Evolutionary conservation across 2,797 vertebrate species (phyloP), one percentile per base, ranked within the genome.

Genomic region (Xerus rutilus): DNA sequence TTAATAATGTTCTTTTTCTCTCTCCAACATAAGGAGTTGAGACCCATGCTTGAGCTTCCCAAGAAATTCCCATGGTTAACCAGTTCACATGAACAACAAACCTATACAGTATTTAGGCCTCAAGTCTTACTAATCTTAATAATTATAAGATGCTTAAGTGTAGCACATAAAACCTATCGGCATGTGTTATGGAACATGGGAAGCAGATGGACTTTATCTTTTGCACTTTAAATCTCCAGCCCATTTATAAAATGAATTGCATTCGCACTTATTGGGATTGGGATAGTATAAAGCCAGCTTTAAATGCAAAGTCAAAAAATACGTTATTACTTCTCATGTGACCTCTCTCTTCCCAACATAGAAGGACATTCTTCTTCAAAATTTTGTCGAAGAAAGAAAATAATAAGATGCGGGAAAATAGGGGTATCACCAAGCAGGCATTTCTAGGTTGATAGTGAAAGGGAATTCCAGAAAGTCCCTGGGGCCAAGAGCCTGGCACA

Each of bases 351-450:
- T 70, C 23, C 17, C 2, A 18, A 73, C 21, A 84, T 5, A 81
- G 8, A 11, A 83, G 18, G 13, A 49, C 65, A 1, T 28, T 95
- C 32, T 85, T 45, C 45, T 76, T 54, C 8, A 28, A 82, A 97
- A 73, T 64, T 14, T 20, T 77, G 23, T 30, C 28, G 67, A 73
- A 69, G 21, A 82, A 74, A 89, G n/a, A 52, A 4, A 70, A 67
- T 28, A 17, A 11, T 73, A 30, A 32, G 35, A 57, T 70, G 81
- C 10, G 32, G 76, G 12, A 25, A 52, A 78, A 28, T 3, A 69
- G 7, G 9, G 4, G 28, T 13, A 39, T 0, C 49, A 43, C 7
- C 20, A 52, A 5, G 5, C 3, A 64, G 65, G 6, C 15, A 52
- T n/a, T 25, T 15, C 18, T 11, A 10, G 23, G n/a, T 13, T 12